Base-by-base conservation (phyloP, 2,888 invertebrate genomes). In the Corbicula japonica region DNA sequence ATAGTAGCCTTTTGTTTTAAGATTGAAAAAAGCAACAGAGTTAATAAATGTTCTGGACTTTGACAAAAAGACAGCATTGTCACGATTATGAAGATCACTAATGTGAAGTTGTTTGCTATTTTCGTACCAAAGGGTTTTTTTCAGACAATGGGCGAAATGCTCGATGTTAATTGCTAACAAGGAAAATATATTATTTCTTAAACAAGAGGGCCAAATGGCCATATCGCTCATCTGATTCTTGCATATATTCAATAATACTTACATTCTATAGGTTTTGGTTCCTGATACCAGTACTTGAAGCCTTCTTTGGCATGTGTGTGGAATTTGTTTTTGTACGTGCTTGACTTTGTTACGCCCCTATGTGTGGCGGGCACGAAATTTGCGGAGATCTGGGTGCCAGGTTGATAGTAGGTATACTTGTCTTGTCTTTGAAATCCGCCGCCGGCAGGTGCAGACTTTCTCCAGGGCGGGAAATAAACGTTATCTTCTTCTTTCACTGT, bases 231-330 rank as follows among this genome's bases (percentile, higher is more conserved):
- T n/a, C n/a, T n/a, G n/a, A n/a, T n/a, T n/a, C n/a, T n/a, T n/a
- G n/a, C n/a, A n/a, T n/a, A n/a, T n/a, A n/a, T n/a, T 15, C 8
- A 12, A 38, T 18, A 18, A 65, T 68, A 89, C 90, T 89, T 87
- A 90, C 90, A 88, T 65, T 89, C 87, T 60, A 90, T 87, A 0
- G 88, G 89, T 68, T 90, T 88, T 6, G 85, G 87, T 50, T 89
- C 88, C 30, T 87, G 78, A 52, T 87, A 87, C 90, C 90, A 90
- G 71, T 89, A 89, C 68, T 86, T 79, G 71, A 89, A 90, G 10
- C 89, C 89, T 34, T 81, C 80, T 58, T 82, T 85, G 6, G 90
- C 89, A 28, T 86, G 85, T 10, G 86, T 73, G 35, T 85, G 84
- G 76, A 77, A 87, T 28, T 65, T 74, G 66, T 78, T 83, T 48